Conservation (phyloP, 2,797 vertebrate species). For the Gallirallus australis region DNA sequence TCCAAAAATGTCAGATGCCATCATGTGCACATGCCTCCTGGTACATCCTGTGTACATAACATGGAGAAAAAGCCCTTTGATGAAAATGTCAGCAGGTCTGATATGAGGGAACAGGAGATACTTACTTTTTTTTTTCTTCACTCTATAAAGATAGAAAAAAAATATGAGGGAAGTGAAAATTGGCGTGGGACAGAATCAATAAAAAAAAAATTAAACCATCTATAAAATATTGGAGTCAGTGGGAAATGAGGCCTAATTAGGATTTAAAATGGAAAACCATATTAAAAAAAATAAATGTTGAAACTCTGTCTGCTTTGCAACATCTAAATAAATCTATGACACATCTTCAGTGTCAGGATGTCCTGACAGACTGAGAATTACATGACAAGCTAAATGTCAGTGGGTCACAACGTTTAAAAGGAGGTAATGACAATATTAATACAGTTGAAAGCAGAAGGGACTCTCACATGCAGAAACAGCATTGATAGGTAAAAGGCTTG, state of each 20-base stretch:
- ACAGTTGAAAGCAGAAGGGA: background rate
- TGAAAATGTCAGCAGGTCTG: background rate
- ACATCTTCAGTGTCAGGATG: background rate
- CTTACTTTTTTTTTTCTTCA: background rate
- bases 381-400: background rate
- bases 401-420: background rate
- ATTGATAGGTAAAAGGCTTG: background rate
- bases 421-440: background rate
- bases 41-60: background rate
- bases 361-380: background rate
- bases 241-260: background rate
- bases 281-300: background rate
- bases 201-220: background rate
- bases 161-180: background rate
- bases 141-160: background rate
- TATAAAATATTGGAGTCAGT: background rate
- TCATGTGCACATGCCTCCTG: background rate
- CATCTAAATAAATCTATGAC: background rate
- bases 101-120: background rate
- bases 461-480: background rate
- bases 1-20: slow-evolving; percentile 24
- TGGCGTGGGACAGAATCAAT: background rate
- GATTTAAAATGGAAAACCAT: background rate
- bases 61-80: background rate
- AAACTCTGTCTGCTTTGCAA: background rate